Percentiles rank a stretch among this genome's conserved stretches.
phyloP scores from a whole-genome alignment of 2,113 vertebrate species.

The Melanotaenia duboulayi region DNA sequence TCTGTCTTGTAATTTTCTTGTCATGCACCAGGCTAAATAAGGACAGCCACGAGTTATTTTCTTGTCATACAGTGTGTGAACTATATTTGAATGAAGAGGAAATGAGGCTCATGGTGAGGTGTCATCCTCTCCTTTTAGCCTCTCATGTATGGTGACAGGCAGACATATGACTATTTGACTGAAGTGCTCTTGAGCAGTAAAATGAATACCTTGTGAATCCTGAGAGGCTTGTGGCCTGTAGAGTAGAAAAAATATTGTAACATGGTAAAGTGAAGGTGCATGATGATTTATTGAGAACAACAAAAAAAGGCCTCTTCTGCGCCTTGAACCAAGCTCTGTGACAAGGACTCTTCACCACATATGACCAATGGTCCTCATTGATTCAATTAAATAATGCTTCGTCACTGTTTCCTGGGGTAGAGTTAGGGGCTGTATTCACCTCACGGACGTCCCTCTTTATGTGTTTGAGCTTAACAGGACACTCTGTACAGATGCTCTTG shows the following conservation, averaged over 20 bases:
- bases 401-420: conserved; percentile 61
- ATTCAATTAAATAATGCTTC: conserved; percentile 56
- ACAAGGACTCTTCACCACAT: conserved; percentile 22
- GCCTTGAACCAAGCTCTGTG: conserved; percentile 6
- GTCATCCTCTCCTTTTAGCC: too few species aligned
- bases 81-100: not conserved
- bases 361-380: conserved; percentile 25
- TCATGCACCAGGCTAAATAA: not conserved
- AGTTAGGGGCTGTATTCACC: conserved; percentile 68
- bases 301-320: not conserved
- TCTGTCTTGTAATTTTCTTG: too few species aligned
- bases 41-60: not conserved
- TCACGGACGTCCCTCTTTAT: conserved; percentile 71
- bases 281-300: not conserved
- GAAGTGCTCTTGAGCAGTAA: not conserved
- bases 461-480: conserved; percentile 65
- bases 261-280: not conserved
- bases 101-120: not conserved
- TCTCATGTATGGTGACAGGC: not conserved
- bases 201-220: not conserved
- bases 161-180: not conserved
- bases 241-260: too few species aligned
- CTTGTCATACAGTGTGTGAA: not conserved
- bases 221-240: not conserved
- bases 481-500: conserved; percentile 68